phyloP scores from a whole-genome alignment of 1,140 invertebrate genomes.

The Bombus superbus region DNA sequence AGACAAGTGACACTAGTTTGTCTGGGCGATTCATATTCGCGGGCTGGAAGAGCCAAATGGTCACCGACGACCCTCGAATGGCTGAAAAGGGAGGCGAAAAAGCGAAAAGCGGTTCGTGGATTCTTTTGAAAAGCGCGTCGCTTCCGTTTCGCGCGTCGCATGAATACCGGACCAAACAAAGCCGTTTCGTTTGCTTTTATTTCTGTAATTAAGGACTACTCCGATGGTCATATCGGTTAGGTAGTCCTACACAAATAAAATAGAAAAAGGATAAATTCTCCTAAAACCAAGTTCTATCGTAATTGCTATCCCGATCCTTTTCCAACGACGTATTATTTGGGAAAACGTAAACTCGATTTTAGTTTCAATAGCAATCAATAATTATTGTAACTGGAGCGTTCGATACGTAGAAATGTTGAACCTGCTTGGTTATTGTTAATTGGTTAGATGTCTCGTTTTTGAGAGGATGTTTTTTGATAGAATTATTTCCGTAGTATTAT shows the following conservation, averaged over 20 bases:
- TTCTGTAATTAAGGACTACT: slow-evolving; percentile 42
- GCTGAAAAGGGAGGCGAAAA: slow-evolving; percentile 8
- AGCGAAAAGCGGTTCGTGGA: slow-evolving; percentile 23
- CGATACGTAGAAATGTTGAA: background rate
- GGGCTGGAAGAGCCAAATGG: slow-evolving; percentile 25
- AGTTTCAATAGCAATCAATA: background rate
- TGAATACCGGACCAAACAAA: slow-evolving; percentile 35
- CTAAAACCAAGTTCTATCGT: background rate
- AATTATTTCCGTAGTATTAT: too few relatives aligned
- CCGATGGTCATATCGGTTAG: background rate
- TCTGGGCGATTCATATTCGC: background rate
- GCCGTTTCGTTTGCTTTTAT: slow-evolving; percentile 17
- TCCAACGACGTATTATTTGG: background rate
- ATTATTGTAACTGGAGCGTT: background rate
- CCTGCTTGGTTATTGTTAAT: background rate
- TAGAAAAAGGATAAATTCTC: background rate
- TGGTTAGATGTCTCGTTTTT: background rate
- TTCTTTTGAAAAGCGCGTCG: slow-evolving; percentile 20
- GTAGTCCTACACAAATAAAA: background rate
- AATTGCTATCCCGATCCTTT: background rate
- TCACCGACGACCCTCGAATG: slow-evolving; percentile 17
- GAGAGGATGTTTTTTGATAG: too few relatives aligned
- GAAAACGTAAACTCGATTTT: background rate
- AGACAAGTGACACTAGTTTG: background rate
- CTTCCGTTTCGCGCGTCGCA: slow-evolving; percentile 33